These are phyloP conservation scores for Adela reaumurella DNA, from an alignment of 2,888 invertebrate species.

Conservation along the genomic window DNA sequence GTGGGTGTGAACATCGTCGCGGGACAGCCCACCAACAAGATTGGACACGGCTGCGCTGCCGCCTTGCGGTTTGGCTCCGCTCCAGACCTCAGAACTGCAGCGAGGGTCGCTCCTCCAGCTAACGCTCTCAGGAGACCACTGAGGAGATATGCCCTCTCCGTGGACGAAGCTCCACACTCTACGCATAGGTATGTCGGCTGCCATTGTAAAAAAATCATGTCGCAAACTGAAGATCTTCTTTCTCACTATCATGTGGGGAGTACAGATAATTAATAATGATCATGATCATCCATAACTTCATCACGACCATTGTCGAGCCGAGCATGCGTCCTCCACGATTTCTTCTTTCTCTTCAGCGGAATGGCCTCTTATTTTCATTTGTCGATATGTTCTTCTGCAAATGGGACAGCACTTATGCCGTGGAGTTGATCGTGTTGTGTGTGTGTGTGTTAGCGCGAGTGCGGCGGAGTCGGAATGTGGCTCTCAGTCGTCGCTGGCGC, in stretches of 20 bases:
- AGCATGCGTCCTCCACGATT: too few species aligned
- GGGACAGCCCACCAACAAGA: neutral
- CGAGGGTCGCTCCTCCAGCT: constrained; percentile 31
- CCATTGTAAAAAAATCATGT: too few species aligned
- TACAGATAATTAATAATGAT: too few species aligned
- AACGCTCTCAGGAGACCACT: constrained; percentile 49
- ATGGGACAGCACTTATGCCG: too few species aligned
- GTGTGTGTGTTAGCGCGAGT: constrained; percentile 25
- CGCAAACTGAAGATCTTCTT: too few species aligned
- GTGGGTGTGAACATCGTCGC: neutral
- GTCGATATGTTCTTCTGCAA: too few species aligned
- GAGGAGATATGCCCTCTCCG: constrained; percentile 77
- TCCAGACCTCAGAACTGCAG: constrained; percentile 50
- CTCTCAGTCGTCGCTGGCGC: constrained; percentile 69
- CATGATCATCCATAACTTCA: too few species aligned
- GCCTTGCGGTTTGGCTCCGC: constrained; percentile 59
- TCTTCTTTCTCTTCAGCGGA: too few species aligned
- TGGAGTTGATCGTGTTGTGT: too few species aligned
- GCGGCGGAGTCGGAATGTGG: constrained; percentile 51
- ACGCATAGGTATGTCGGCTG: constrained; percentile 45
- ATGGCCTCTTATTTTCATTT: too few species aligned
- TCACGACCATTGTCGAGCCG: too few species aligned
- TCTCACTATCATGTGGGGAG: too few species aligned
- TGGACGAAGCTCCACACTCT: constrained; percentile 66
- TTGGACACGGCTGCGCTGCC: constrained; percentile 2